Base-by-base conservation (phyloP, 2,888 invertebrate genomes). In the Drosophila neotestacea region DNA sequence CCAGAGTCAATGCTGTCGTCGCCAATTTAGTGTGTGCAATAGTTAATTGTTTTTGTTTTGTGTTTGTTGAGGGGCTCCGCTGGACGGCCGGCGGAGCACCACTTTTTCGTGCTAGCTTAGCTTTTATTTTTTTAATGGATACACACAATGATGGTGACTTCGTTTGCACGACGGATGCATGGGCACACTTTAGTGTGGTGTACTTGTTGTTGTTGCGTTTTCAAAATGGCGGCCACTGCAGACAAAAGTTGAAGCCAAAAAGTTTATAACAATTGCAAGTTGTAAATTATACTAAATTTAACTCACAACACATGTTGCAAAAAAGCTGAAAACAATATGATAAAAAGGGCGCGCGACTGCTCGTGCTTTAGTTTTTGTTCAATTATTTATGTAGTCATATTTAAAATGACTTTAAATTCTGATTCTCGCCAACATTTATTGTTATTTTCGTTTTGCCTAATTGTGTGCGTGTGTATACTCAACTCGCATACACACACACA, bases 11-110 rank as follows among this genome's bases (percentile, higher is more conserved):
- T 54, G 7, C 27, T n/a, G 4, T n/a, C 11, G 16, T 27, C 16
- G 27, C 30, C 7, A 9, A 7, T 44, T 30, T 47, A 27, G 54
- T 65, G 44, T 13, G 47, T 62, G 69, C 47, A 46, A 50, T 28
- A 7, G 27, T 38, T 11, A 10, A 44, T 51, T 63, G 56, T 56
- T 47, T 42, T 54, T 48, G 47, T 59, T 50, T 52, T 60, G 61
- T 47, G 46, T 3, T 2, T 47, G 42, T 41, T 28, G 46, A 22
- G 77, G 76, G 30, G 56, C 79, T 77, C 54, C 74, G 56, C 58
- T 73, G 67, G 67, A 61, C 70, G 70, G 72, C 87, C 79, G 67
- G 76, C 79, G 81, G 87, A 86, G 82, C 82, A 70, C 87, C 65
- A 67, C 34, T 86, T 84, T 78, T 73, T 6, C 51, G 65, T 58